Percentiles rank a stretch among this genome's conserved stretches.
Conservation (phyloP, 2,797 vertebrate species). For the Pagetopsis macropterus region DNA sequence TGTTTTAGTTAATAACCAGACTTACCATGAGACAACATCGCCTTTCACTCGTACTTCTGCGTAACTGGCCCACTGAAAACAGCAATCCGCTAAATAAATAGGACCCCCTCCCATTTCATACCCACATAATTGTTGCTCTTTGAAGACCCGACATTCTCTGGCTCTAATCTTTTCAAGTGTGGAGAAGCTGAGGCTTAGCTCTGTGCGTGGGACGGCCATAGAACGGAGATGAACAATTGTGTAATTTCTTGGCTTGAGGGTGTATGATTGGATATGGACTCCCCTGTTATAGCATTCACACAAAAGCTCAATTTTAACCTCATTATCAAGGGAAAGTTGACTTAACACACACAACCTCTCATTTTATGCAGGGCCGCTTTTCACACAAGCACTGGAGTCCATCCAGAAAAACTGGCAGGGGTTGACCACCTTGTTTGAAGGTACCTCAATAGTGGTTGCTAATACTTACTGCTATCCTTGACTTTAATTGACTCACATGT, state of each 20-base stretch:
- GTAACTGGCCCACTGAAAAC: conserved; percentile 29
- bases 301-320: conserved; percentile 8
- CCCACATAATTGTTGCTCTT: conserved; percentile 36
- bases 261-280: conserved; percentile 31
- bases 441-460: too few species aligned
- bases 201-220: conserved; percentile 29
- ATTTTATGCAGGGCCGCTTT: too few species aligned
- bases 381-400: too few species aligned
- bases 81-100: conserved; percentile 46
- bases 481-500: too few species aligned
- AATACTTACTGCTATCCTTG: too few species aligned
- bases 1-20: conserved; percentile 13
- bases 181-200: conserved; percentile 37
- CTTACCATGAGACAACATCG: neutral
- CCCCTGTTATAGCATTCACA: conserved; percentile 15
- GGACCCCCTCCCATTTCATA: conserved; percentile 24
- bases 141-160: conserved; percentile 47
- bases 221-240: conserved; percentile 35
- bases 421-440: neutral
- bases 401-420: neutral
- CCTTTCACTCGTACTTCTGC: neutral
- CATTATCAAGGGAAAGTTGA: too few species aligned
- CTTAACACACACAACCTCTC: too few species aligned
- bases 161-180: conserved; percentile 57
- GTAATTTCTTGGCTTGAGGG: conserved; percentile 37